Percentiles rank a stretch among this genome's conserved stretches.
Evolutionary conservation across 2,113 vertebrate genomes (phyloP).

Genomic region (Chiloscyllium plagiosum): DNA sequence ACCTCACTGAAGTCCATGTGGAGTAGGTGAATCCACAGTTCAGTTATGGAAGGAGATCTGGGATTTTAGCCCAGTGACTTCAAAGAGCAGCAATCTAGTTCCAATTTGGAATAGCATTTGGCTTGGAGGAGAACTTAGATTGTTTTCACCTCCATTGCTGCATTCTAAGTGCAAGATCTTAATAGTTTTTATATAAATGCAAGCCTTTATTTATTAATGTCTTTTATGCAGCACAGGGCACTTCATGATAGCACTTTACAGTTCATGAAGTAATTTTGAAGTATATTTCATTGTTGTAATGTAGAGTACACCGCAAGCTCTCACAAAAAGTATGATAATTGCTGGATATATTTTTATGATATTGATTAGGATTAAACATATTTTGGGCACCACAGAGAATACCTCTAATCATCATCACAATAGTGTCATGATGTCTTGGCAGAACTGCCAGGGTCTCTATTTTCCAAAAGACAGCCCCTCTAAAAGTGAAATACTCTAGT

Average conservation of each 20-base stretch:
- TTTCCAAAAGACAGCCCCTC: neutral
- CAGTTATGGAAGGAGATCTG: no score
- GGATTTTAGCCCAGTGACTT: no score
- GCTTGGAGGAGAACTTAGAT: no score
- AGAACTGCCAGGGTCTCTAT: neutral
- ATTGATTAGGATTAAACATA: neutral
- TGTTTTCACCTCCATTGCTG: no score
- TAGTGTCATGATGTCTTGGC: neutral
- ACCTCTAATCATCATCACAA: neutral
- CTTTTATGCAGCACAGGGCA: neutral
- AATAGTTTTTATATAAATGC: no score
- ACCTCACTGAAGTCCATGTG: no score
- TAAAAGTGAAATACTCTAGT: neutral
- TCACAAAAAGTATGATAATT: neutral
- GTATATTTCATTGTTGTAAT: neutral
- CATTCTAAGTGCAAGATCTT: no score
- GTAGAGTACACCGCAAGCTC: neutral
- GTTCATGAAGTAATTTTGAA: neutral
- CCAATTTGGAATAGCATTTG: no score
- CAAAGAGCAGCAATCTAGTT: no score
- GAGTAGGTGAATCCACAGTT: no score
- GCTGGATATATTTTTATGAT: neutral
- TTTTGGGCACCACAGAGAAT: neutral
- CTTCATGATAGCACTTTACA: neutral
- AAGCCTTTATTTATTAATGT: neutral